Percentiles rank a stretch among this genome's conserved stretches.
Evolutionary conservation across 2,888 invertebrate species (phyloP).

Genomic region (Pandemis corylana): DNA sequence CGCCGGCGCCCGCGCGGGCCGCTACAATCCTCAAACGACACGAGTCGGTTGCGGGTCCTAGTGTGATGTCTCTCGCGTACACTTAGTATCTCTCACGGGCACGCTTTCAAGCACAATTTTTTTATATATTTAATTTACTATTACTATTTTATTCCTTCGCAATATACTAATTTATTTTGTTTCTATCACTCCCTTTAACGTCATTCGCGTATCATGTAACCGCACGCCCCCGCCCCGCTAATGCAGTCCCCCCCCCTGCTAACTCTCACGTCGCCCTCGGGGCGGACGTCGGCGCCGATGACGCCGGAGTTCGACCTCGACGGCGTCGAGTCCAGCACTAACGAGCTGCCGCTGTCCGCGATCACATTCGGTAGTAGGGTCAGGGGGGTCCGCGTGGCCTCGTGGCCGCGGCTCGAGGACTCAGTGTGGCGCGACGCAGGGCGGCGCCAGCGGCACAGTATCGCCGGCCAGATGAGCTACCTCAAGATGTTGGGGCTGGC

Average conservation of each 20-base stretch:
- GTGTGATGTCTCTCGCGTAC: constrained; percentile 56
- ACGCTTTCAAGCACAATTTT: constrained; percentile 60
- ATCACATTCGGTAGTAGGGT: constrained; percentile 73
- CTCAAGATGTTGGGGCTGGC: constrained; percentile 94
- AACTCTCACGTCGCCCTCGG: constrained; percentile 56
- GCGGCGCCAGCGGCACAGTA: constrained; percentile 97
- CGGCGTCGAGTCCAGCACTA: constrained; percentile 86
- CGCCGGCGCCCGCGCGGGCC: constrained; percentile 51
- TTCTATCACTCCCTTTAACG: constrained; percentile 67
- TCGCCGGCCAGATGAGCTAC: constrained; percentile 97
- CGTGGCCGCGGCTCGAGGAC: constrained; percentile 59
- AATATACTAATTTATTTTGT: constrained; percentile 61
- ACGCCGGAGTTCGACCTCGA: constrained; percentile 62
- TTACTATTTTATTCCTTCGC: constrained; percentile 55
- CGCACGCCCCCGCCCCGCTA: constrained; percentile 49
- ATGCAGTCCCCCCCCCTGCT: constrained; percentile 50
- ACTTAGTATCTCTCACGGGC: constrained; percentile 52
- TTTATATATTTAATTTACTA: constrained; percentile 54
- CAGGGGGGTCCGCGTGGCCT: constrained; percentile 55
- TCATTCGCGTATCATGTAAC: constrained; percentile 64
- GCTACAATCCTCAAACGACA: constrained; percentile 64
- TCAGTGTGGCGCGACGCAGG: constrained; percentile 79
- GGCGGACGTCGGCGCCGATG: constrained; percentile 52
- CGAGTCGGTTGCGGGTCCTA: constrained; percentile 48
- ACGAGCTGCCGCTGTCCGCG: constrained; percentile 88